These are phyloP conservation scores for Pocillopora verrucosa DNA, from an alignment of 64 coral and sea anemone species.

Conservation along the genomic window DNA sequence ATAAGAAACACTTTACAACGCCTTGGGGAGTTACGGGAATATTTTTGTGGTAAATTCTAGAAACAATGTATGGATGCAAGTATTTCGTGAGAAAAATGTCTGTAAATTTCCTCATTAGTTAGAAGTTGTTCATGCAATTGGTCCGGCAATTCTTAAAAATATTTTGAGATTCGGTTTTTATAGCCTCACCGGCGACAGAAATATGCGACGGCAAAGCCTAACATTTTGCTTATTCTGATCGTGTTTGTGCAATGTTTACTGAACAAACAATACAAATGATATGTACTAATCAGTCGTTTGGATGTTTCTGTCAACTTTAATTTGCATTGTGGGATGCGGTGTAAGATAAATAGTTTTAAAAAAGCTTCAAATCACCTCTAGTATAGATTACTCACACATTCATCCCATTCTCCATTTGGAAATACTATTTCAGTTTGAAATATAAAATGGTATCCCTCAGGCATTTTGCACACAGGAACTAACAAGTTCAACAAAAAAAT, in stretches of 20 bases:
- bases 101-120: conserved; percentile 4
- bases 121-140: neutral
- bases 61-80: neutral
- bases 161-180: neutral
- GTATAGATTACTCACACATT: too few species aligned
- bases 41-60: conserved; percentile 30
- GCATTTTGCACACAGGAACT: too few species aligned
- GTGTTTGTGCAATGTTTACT: conserved; percentile 27
- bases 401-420: too few species aligned
- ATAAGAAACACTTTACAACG: neutral
- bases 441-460: too few species aligned
- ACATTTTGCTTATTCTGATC: neutral
- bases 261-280: neutral
- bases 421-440: too few species aligned
- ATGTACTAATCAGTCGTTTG: too few species aligned
- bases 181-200: neutral
- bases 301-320: too few species aligned
- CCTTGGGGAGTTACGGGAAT: neutral
- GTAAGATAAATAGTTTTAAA: too few species aligned
- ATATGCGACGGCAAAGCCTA: neutral
- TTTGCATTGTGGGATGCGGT: too few species aligned
- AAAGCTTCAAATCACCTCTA: too few species aligned
- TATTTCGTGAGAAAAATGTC: neutral
- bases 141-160: neutral
- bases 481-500: too few species aligned